Evolutionary conservation across 1,140 invertebrate species (phyloP).

Genomic region (Zaprionus tsacasi): DNA sequence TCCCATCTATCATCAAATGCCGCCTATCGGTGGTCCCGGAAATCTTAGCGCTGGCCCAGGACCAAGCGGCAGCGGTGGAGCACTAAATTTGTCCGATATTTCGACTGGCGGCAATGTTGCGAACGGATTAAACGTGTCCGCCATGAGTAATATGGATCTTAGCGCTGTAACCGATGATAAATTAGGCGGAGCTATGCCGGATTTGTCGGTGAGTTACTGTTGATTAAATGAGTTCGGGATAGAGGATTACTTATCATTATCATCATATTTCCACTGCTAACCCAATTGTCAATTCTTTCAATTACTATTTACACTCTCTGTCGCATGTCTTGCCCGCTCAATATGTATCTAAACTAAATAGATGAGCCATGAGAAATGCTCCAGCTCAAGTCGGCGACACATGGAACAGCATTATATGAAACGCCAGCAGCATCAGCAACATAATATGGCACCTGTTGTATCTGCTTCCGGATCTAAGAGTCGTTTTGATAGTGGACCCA

Average conservation of each 20-base stretch:
- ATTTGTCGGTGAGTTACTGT: constrained; percentile 71
- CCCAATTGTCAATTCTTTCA: constrained; percentile 17
- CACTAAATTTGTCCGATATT: constrained; percentile 60
- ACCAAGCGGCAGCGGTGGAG: constrained; percentile 60
- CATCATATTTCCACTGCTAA: not conserved
- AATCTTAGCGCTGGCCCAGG: constrained; percentile 53
- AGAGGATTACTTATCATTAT: not conserved
- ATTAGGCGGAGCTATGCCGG: constrained; percentile 68
- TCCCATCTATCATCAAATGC: constrained; percentile 89
- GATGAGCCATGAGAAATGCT: constrained; percentile 74
- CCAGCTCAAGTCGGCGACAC: constrained; percentile 65
- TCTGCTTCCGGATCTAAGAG: constrained; percentile 42
- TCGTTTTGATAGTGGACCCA: constrained; percentile 30
- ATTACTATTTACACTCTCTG: constrained; percentile 26
- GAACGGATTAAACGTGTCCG: constrained; percentile 70
- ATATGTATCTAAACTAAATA: constrained; percentile 22
- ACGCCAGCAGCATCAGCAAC: constrained; percentile 70
- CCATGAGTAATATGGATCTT: constrained; percentile 65
- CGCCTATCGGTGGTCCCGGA: constrained; percentile 61
- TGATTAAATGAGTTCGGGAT: not conserved
- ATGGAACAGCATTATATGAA: constrained; percentile 85
- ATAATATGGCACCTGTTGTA: constrained; percentile 10
- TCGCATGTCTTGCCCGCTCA: constrained; percentile 53
- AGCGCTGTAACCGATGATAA: constrained; percentile 67
- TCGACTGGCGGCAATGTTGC: constrained; percentile 50